Evolutionary conservation across 2,113 vertebrate genomes (phyloP), one percentile per base, ranked within the genome.

Genomic region (Aegithalos caudatus): DNA sequence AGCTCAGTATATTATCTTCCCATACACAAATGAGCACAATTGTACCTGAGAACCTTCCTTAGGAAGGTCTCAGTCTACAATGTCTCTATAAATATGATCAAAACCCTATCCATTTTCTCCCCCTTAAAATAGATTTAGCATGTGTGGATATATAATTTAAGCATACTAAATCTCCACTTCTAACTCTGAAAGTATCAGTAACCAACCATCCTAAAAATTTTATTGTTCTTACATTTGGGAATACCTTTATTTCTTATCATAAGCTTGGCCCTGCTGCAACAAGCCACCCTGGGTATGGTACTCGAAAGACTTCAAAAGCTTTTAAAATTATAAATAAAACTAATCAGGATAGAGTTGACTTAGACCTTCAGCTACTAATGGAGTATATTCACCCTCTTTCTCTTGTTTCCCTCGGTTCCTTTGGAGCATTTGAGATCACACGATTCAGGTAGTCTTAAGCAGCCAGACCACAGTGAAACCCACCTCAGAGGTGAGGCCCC

Each of bases 31-130:
- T 8, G 11, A 5, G 4, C 33, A 56, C 1, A 8, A 20, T 5
- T 58, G 23, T 44, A 66, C 24, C 29, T 0, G 0, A 81, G 73
- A 89, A 57, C 11, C 24, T 50, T 73, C 2, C 11, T n/a, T 9
- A 27, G 4, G 19, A 90, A 71, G 21, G 24, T 81, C 61, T 95
- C 53, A 27, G 17, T 7, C 24, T 66, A 54, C n/a, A 48, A 4
- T 10, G 9, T 18, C 31, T 54, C 71, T 67, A 35, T 57, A 83
- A 86, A 38, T 28, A 76, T 24, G 31, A 83, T 29, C n/a, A 88
- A 76, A 89, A 77, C 47, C 67, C 31, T 71, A 35, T 14, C 24
- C 3, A 35, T n/a, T 58, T 40, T 37, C 7, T 47, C 37, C 9
- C 24, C 31, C 33, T 67, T 35, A 54, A 69, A 87, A 56, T 44